Evolutionary conservation across 2,888 invertebrate genomes (phyloP).

Genomic region (Leistus spinibarbis): DNA sequence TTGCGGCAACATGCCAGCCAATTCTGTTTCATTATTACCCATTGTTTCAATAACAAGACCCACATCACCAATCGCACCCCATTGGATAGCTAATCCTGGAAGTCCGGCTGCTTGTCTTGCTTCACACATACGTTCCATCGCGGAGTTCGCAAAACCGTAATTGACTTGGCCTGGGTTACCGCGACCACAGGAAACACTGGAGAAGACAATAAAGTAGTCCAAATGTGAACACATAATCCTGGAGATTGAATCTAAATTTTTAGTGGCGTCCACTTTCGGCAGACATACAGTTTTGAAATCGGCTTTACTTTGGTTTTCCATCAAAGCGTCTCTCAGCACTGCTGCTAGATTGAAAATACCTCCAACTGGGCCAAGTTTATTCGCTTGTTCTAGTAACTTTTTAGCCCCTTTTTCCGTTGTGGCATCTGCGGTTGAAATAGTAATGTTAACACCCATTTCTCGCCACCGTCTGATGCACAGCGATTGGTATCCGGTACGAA

Average conservation of each 20-base stretch:
- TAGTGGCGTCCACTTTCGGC: constrained; percentile 87
- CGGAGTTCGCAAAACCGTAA: constrained; percentile 96
- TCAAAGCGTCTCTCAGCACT: constrained; percentile 84
- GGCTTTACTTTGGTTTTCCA: constrained; percentile 83
- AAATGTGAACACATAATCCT: constrained; percentile 77
- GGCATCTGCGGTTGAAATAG: constrained; percentile 70
- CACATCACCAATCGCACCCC: constrained; percentile 99
- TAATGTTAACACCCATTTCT: constrained; percentile 66
- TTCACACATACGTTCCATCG: constrained; percentile 96
- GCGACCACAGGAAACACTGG: constrained; percentile 94
- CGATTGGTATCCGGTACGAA: constrained; percentile 92
- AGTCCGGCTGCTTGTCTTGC: constrained; percentile 80
- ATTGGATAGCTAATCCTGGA: constrained; percentile 90
- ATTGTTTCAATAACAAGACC: constrained; percentile 90
- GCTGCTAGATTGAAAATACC: constrained; percentile 95
- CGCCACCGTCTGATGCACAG: constrained; percentile 76
- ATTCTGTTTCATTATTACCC: constrained; percentile 87
- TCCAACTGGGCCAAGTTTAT: constrained; percentile 74
- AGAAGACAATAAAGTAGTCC: constrained; percentile 95
- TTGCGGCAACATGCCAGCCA: constrained; percentile 96
- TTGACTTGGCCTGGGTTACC: constrained; percentile 97
- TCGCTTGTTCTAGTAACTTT: constrained; percentile 66
- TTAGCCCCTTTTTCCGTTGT: constrained; percentile 66
- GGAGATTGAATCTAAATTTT: constrained; percentile 79
- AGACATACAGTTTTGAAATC: constrained; percentile 80